A percentile compares a stretch with the other conserved stretches of the same genome.
phyloP scores from a whole-genome alignment of 1,140 invertebrate species.

The Chymomyza costata region DNA sequence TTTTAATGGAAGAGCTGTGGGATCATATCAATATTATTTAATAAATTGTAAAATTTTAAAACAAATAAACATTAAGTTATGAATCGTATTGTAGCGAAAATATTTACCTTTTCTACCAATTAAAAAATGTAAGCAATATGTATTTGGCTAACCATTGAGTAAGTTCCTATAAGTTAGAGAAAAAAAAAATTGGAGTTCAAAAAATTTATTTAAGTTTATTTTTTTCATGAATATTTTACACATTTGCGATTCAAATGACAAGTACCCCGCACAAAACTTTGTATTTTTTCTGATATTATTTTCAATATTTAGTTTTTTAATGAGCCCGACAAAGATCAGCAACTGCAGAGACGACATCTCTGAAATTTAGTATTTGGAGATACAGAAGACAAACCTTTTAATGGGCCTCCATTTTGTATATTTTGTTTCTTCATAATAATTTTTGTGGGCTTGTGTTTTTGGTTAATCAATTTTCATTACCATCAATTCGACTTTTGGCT shows the following conservation, averaged over 20 bases:
- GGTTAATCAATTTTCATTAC: constrained; percentile 70
- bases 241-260: constrained; percentile 56
- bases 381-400: constrained; percentile 18
- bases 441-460: constrained; percentile 34
- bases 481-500: constrained; percentile 66
- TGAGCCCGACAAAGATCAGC: constrained; percentile 30
- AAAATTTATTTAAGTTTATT: no score
- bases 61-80: no score
- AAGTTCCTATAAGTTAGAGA: no score
- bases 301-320: constrained; percentile 18
- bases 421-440: constrained; percentile 5
- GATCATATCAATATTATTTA: no score
- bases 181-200: no score
- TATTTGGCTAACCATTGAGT: no score
- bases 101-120: no score
- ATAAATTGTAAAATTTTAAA: no score
- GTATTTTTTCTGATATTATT: no score
- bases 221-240: constrained; percentile 59
- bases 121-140: no score
- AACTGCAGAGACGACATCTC: constrained; percentile 58
- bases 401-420: constrained; percentile 30
- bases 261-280: constrained; percentile 54
- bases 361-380: constrained; percentile 30
- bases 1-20: no score
- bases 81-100: no score